Conservation (phyloP, 2,113 vertebrate species). For the Falco punctatus region DNA sequence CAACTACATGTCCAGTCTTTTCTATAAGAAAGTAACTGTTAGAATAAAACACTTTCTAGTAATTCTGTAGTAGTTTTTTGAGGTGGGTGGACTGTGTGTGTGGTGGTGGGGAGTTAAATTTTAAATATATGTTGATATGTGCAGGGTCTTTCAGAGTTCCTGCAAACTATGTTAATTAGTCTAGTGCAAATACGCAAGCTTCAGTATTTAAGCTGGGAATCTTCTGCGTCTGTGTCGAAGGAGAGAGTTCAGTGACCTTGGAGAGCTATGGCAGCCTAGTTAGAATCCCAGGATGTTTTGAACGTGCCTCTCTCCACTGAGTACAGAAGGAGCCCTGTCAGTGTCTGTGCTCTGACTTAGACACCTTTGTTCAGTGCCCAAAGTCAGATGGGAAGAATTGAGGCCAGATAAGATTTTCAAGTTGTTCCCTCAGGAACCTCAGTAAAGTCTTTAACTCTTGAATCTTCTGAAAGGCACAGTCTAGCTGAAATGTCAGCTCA, state of each 20-base stretch:
- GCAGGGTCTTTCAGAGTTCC: background rate
- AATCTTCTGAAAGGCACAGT: background rate
- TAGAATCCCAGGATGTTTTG: background rate
- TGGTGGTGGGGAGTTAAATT: background rate
- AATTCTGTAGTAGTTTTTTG: background rate
- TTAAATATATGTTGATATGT: background rate
- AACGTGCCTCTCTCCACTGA: background rate
- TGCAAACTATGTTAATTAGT: background rate
- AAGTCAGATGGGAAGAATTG: conserved; percentile 13
- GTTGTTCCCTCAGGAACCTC: background rate
- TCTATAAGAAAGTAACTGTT: background rate
- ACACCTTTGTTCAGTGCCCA: background rate
- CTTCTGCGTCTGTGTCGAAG: background rate
- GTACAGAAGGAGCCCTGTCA: background rate
- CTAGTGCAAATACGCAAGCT: background rate
- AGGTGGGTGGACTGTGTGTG: too few relatives aligned
- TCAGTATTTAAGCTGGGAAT: background rate
- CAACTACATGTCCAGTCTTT: background rate
- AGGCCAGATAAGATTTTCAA: conserved; percentile 42
- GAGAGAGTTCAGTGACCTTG: background rate
- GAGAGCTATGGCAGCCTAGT: background rate
- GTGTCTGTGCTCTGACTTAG: background rate
- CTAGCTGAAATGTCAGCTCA: background rate
- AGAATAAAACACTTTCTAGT: background rate
- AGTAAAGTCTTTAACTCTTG: conserved; percentile 35